A percentile compares a stretch with the other conserved stretches of the same genome.
Conservation (phyloP, 2,113 vertebrate species). For the Epinephelus cyanopodus region DNA sequence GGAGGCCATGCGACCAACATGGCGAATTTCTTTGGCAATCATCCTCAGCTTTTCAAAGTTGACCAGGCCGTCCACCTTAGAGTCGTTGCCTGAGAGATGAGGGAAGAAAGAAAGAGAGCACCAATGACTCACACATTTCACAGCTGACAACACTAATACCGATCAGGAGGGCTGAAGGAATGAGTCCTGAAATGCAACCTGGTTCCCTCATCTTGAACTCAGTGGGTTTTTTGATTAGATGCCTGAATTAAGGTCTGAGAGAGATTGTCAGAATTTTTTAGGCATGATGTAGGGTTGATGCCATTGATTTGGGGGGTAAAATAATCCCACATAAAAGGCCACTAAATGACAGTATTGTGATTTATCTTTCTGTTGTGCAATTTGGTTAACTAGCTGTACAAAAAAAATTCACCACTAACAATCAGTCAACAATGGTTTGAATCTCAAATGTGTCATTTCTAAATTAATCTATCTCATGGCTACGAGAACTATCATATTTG, state of each 20-base stretch:
- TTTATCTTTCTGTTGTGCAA: background rate
- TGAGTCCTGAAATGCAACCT: background rate
- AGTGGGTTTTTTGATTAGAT: too few relatives aligned
- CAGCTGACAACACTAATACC: background rate
- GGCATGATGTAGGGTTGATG: background rate
- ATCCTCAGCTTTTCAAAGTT: slow-evolving; percentile 99
- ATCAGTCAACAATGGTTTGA: background rate
- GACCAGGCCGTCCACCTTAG: slow-evolving; percentile 97
- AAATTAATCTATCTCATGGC: too few relatives aligned
- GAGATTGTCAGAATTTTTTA: background rate
- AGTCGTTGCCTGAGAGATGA: slow-evolving; percentile 91
- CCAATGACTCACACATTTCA: background rate
- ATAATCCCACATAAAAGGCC: background rate
- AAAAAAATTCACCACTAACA: too few relatives aligned
- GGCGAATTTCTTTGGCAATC: slow-evolving; percentile 99
- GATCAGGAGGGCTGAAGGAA: background rate
- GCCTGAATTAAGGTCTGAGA: background rate
- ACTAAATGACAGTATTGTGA: too few relatives aligned
- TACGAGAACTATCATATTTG: background rate
- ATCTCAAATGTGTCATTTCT: background rate
- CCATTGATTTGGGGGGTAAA: background rate
- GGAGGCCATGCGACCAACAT: slow-evolving; percentile 97
- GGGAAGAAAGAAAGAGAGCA: background rate
- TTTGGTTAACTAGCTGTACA: background rate
- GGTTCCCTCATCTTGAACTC: too few relatives aligned